Conservation (phyloP, 2,113 vertebrate species). For the Mixornis gularis region DNA sequence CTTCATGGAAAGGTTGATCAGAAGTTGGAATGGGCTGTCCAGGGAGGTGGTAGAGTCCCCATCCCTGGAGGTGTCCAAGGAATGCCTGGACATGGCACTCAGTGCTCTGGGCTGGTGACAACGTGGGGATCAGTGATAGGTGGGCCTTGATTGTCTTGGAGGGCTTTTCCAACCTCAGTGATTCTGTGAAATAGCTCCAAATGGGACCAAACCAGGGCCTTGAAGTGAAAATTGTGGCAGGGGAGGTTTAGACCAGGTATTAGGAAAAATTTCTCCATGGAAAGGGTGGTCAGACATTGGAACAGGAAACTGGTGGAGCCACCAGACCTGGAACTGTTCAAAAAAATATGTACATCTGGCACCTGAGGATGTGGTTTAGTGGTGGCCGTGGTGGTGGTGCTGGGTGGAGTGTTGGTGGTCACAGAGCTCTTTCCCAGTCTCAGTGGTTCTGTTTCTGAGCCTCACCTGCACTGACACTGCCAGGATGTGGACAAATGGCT, state of each 20-base stretch:
- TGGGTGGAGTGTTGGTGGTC: not conserved
- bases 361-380: not conserved
- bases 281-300: not conserved
- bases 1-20: not conserved
- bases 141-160: not conserved
- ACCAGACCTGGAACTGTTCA: not conserved
- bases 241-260: not conserved
- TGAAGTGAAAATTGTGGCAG: not conserved
- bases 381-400: not conserved
- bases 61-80: not conserved
- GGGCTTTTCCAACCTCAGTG: not conserved
- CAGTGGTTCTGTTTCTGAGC: not conserved
- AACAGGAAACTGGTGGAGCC: not conserved
- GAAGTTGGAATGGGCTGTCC: not conserved
- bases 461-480: not conserved
- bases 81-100: accelerated
- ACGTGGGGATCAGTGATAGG: not conserved
- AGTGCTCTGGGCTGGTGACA: not conserved
- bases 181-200: not conserved
- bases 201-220: not conserved
- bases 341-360: not conserved
- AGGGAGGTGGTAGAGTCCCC: not conserved
- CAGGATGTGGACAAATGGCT: not conserved
- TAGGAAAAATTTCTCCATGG: not conserved
- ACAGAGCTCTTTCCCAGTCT: not conserved